A percentile compares a stretch with the other conserved stretches of the same genome.
Evolutionary conservation across 2,797 vertebrate genomes (phyloP).

Genomic region (Pogonophryne albipinna): DNA sequence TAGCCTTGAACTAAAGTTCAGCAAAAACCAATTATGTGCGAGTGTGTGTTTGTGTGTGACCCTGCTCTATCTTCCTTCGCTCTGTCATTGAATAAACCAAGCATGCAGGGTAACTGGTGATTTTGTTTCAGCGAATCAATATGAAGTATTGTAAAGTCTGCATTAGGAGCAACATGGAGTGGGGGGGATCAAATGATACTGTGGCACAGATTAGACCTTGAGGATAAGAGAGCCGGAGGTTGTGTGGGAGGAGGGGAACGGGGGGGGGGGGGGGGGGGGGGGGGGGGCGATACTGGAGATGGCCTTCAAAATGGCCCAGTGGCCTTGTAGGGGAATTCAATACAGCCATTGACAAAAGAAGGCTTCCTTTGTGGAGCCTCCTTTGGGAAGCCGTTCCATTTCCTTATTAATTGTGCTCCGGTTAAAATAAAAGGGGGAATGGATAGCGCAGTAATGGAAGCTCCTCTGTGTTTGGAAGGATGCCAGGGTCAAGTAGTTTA

Average conservation of each 20-base stretch:
- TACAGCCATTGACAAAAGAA: conserved; percentile 83
- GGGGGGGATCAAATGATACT: conserved; percentile 70
- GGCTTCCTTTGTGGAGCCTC: conserved; percentile 76
- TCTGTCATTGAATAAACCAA: conserved; percentile 60
- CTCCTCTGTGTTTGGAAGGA: conserved; percentile 64
- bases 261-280: too few relatives aligned
- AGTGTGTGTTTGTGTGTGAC: conserved; percentile 38
- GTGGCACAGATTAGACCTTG: conserved; percentile 79
- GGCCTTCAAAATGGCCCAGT: conserved; percentile 76
- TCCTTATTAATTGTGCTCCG: conserved; percentile 83
- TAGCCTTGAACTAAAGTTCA: conserved; percentile 43
- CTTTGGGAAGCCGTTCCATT: conserved; percentile 78
- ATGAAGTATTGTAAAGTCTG: conserved; percentile 77
- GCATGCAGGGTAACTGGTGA: conserved; percentile 56
- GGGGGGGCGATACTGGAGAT: conserved; percentile 75
- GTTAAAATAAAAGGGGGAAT: conserved; percentile 76
- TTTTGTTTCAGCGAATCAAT: conserved; percentile 72
- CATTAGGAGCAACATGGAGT: conserved; percentile 51
- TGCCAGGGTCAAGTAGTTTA: conserved; percentile 69
- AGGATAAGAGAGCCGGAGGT: conserved; percentile 51
- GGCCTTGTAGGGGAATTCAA: conserved; percentile 80
- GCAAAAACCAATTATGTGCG: conserved; percentile 54
- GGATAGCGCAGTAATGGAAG: conserved; percentile 72
- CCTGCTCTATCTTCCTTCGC: conserved; percentile 25
- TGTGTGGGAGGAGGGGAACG: conserved; percentile 15